Percentiles rank a stretch among this genome's conserved stretches.
Evolutionary conservation across 2,797 vertebrate species (phyloP).

Genomic region (Sebastes aleutianus): DNA sequence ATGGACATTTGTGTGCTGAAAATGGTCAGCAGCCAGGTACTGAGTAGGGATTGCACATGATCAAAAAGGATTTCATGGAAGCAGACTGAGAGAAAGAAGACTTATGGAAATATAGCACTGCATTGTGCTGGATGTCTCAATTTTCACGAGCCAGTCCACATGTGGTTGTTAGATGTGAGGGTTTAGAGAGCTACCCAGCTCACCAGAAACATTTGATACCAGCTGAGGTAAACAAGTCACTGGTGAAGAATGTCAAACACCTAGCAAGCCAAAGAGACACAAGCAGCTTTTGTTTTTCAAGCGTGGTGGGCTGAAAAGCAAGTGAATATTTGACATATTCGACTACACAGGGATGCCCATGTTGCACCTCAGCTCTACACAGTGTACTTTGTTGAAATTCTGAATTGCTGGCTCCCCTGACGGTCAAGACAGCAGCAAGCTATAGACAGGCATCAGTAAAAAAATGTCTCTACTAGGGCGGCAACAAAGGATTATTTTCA

Average conservation of each 20-base stretch:
- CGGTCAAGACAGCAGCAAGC: not conserved
- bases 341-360: not conserved
- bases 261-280: not conserved
- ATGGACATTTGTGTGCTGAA: conserved; percentile 56
- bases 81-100: conserved; percentile 54
- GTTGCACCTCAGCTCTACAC: not conserved
- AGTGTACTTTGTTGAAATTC: not conserved
- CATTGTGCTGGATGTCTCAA: conserved; percentile 48
- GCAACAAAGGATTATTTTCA: not conserved
- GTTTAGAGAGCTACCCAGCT: conserved; percentile 33
- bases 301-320: not conserved
- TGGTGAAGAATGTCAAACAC: conserved; percentile 4
- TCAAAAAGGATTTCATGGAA: conserved; percentile 70
- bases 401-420: not conserved
- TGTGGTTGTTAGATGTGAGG: conserved; percentile 42
- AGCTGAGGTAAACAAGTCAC: conserved; percentile 16
- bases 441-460: not conserved
- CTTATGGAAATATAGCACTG: conserved; percentile 57
- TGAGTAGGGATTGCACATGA: conserved; percentile 61
- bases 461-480: not conserved
- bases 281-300: not conserved
- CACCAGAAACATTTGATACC: conserved; percentile 23
- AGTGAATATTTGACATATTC: not conserved
- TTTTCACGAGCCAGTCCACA: conserved; percentile 36
- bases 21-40: conserved; percentile 69